Evolutionary conservation across 2,888 invertebrate genomes (phyloP).

Genomic region (Dynastes grantii): DNA sequence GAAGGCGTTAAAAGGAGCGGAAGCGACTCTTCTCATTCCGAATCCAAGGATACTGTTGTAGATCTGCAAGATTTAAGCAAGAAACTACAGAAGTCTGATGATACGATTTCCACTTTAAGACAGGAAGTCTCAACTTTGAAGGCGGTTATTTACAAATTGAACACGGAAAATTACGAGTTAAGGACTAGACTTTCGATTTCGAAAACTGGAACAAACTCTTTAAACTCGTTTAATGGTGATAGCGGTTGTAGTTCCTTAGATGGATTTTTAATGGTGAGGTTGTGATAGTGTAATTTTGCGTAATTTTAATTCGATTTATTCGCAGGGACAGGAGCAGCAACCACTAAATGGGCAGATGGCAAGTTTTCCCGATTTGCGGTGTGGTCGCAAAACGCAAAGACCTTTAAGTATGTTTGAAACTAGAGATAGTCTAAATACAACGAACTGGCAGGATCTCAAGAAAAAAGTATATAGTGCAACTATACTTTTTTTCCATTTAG

Average conservation of each 20-base stretch:
- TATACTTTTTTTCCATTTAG: background rate
- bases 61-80: slow-evolving; percentile 65
- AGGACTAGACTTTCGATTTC: slow-evolving; percentile 74
- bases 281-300: background rate
- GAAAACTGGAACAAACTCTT: slow-evolving; percentile 57
- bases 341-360: slow-evolving; percentile 42
- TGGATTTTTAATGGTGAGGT: slow-evolving; percentile 65
- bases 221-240: slow-evolving; percentile 54
- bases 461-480: slow-evolving; percentile 61
- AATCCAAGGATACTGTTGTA: slow-evolving; percentile 40
- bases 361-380: slow-evolving; percentile 36
- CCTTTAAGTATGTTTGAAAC: slow-evolving; percentile 93
- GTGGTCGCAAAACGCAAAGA: slow-evolving; percentile 67
- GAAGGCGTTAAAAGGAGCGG: slow-evolving; percentile 38
- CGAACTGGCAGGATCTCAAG: slow-evolving; percentile 68
- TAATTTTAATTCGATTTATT: background rate
- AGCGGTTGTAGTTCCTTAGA: slow-evolving; percentile 65
- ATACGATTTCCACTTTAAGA: slow-evolving; percentile 78
- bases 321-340: slow-evolving; percentile 31
- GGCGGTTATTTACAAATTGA: slow-evolving; percentile 82
- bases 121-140: slow-evolving; percentile 77
- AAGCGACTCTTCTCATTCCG: slow-evolving; percentile 45
- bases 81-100: slow-evolving; percentile 77
- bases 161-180: slow-evolving; percentile 85
- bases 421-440: slow-evolving; percentile 76